Evolutionary conservation across 2,797 vertebrate species (phyloP), one percentile per base, ranked within the genome.

Genomic region (Lophius americanus): DNA sequence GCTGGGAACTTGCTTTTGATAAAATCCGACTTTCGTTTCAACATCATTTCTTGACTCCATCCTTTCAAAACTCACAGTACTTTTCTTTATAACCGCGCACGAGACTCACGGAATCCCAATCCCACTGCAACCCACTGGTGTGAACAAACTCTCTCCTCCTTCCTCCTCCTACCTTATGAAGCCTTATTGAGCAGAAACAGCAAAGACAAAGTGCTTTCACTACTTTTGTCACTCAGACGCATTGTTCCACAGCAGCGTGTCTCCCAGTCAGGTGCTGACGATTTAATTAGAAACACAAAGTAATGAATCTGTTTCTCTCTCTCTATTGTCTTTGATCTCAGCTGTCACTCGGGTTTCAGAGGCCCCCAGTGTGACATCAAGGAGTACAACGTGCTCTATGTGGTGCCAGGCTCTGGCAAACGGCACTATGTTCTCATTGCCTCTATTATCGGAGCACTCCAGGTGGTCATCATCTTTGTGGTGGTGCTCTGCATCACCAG

Each of bases 401-500:
- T 99, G 85, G 97, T 99, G 71, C 98, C 98, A 0, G 97, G 98
- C 54, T 97, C 97, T 0, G 98, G 97, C 54, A 95, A 98, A 73
- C 95, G 98, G 86, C 96, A 97, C 84, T 99, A 99, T 38, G 97
- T 99, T 88, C 94, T 99, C 92, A 99, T 99, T 69, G 97, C 98
- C 73, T 98, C 98, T 70, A 96, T 99, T 93, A 99, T 99, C 64
- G 98, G 98, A 87, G 98, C 97, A 0, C 94, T 99, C 81, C 98
- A 99, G 95, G 98, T 99, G 84, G 97, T 97, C 77, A 96, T 99
- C 93, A 99, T 99, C 93, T 98, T 96, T 64, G 95, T 98, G 89
- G 97, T 99, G 90, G 96, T 99, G 88, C 96, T 99, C 85, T 99
- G 98, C 89, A 99, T 99, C 90, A 99, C 97, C 87, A 96, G 98